Base-by-base conservation (phyloP, 2,113 vertebrate species). In the Pomatostomus ruficeps region DNA sequence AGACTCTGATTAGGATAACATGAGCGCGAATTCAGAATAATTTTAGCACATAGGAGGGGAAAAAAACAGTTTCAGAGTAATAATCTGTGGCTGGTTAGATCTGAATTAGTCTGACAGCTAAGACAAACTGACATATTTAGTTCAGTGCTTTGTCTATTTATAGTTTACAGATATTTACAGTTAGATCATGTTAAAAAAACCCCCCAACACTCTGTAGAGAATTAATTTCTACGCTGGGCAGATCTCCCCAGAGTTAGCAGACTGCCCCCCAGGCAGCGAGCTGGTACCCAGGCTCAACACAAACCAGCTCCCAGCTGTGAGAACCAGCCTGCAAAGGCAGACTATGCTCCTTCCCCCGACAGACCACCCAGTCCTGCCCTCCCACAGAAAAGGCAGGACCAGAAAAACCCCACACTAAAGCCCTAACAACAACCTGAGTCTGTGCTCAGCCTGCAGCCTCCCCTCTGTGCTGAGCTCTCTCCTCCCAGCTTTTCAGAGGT, bases 271-370 rank as follows among this genome's bases (percentile, higher is more conserved):
- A 51, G 49, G 29, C 55, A 62, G 59, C 23, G 0, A 0, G 43
- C 45, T 29, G 20, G 22, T 22, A 10, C 13, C 48, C 2, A 9
- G 36, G 29, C 35, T 67, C n/a, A 33, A 11, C 24, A 59, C 20
- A 40, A 17, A 75, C 4, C 23, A 42, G 71, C 31, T 74, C 12
- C 29, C 42, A 49, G 24, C 3, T n/a, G 36, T 2, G 4, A 82
- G 19, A 85, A 8, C 2, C 7, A 11, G 23, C 17, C 38, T 73
- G 54, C 36, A 68, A 57, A 40, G 61, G 42, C 46, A 66, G 52
- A 42, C 26, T 25, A 29, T 0, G 3, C 36, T 68, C n/a, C 62
- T 74, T 23, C 20, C 33, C 36, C 35, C 0, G 1, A n/a, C 33
- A 57, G n/a, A 35, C 7, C 7, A 7, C 46, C 63, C 40, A 40